Percentiles rank a stretch among this genome's conserved stretches.
phyloP scores from a whole-genome alignment of 2,888 invertebrate genomes.

The Shargacucullia verbasci region DNA sequence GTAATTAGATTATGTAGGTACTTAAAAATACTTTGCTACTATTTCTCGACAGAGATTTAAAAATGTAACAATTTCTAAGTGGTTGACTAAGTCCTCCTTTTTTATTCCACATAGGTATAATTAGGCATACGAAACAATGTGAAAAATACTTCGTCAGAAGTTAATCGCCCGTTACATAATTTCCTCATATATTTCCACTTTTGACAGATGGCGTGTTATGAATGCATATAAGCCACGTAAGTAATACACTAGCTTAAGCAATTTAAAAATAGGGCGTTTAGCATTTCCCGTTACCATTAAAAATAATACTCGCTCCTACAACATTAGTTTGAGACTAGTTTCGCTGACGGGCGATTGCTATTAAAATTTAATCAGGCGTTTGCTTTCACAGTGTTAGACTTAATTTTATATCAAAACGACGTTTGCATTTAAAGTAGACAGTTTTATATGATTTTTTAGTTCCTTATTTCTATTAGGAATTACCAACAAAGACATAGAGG shows the following conservation, averaged over 20 bases:
- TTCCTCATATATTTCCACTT: constrained; percentile 48
- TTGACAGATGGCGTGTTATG: constrained; percentile 50
- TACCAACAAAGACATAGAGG: too few relatives aligned
- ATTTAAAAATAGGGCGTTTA: constrained; percentile 22
- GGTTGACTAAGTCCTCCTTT: too few relatives aligned
- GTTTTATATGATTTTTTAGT: too few relatives aligned
- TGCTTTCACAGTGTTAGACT: too few relatives aligned
- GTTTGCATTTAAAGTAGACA: too few relatives aligned
- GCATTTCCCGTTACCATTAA: constrained; percentile 11
- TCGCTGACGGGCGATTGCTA: constrained; percentile 31
- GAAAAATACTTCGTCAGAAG: constrained; percentile 28
- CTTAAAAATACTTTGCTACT: too few relatives aligned
- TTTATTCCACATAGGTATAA: too few relatives aligned
- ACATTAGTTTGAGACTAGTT: constrained; percentile 18
- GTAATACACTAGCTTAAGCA: constrained; percentile 28
- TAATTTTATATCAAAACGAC: too few relatives aligned
- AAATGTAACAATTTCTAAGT: too few relatives aligned
- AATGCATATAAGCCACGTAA: constrained; percentile 35
- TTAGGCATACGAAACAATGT: constrained; percentile 18
- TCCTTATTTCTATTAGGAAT: too few relatives aligned
- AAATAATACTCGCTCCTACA: constrained; percentile 29
- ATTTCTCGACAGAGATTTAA: too few relatives aligned
- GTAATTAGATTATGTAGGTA: too few relatives aligned
- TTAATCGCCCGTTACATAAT: constrained; percentile 48
- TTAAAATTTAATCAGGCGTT: constrained; percentile 37